Conservation (phyloP, 1,140 invertebrate species). For the Drosophila malerkotliana region DNA sequence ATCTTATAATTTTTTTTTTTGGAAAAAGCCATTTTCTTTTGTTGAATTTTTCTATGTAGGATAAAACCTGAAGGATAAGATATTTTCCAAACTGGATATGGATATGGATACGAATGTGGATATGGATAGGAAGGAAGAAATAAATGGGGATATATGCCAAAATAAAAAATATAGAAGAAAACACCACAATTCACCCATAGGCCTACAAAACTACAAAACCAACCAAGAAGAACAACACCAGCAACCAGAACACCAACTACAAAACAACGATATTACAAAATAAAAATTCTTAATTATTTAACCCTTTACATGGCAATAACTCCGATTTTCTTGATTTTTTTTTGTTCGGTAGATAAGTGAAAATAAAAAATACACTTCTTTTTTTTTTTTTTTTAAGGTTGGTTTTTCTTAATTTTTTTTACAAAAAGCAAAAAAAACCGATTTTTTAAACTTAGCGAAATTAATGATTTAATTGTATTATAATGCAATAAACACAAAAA, state of each 20-base stretch:
- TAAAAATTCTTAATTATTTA: slow-evolving; percentile 15
- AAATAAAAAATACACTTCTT: too few species aligned
- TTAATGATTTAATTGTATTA: too few species aligned
- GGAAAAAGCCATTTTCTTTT: slow-evolving; percentile 8
- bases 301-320: too few species aligned
- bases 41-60: slow-evolving; percentile 43
- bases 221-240: slow-evolving; percentile 6
- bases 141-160: slow-evolving; percentile 6
- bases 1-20: not conserved
- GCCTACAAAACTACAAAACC: not conserved
- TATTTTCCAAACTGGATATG: slow-evolving; percentile 9
- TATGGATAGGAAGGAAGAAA: not conserved
- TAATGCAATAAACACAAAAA: too few species aligned
- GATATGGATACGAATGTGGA: slow-evolving; percentile 13
- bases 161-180: slow-evolving; percentile 5
- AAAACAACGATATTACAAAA: slow-evolving; percentile 35
- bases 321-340: too few species aligned
- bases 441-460: too few species aligned
- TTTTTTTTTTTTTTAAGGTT: too few species aligned
- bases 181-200: slow-evolving; percentile 20
- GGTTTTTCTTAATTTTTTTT: too few species aligned
- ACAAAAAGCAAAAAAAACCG: too few species aligned
- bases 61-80: slow-evolving; percentile 19
- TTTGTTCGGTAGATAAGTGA: too few species aligned
- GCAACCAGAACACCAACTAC: slow-evolving; percentile 23